Percentiles rank a stretch among this genome's conserved stretches.
Conservation (phyloP, 2,797 vertebrate species). For the Chaetophractus vellerosus region DNA sequence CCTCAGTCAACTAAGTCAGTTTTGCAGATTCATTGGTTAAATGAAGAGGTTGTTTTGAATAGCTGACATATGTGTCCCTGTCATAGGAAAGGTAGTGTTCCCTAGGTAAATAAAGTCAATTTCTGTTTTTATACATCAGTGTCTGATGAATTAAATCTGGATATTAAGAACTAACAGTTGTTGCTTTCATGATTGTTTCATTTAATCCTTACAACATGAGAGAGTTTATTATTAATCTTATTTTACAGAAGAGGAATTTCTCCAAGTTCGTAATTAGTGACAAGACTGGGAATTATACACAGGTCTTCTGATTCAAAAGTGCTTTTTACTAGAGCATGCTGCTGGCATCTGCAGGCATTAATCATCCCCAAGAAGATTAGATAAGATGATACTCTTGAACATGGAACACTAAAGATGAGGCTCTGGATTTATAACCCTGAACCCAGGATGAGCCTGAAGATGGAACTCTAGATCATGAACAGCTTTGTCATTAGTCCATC, state of each 20-base stretch:
- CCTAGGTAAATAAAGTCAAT: constrained; percentile 26
- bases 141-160: constrained; percentile 49
- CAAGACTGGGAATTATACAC: constrained; percentile 29
- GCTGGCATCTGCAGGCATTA: constrained; percentile 7
- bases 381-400: constrained; percentile 51
- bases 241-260: constrained; percentile 48
- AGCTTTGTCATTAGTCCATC: background rate
- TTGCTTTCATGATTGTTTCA: constrained; percentile 38
- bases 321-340: background rate
- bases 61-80: background rate
- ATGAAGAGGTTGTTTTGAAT: background rate
- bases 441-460: background rate
- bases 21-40: constrained; percentile 44
- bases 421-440: constrained; percentile 28
- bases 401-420: constrained; percentile 29
- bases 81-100: constrained; percentile 13
- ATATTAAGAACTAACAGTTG: constrained; percentile 11
- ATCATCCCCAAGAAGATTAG: background rate
- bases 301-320: constrained; percentile 13
- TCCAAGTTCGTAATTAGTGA: constrained; percentile 52
- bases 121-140: background rate
- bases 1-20: constrained; percentile 19
- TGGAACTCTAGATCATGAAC: constrained; percentile 4
- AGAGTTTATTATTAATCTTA: constrained; percentile 42
- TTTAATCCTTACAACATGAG: constrained; percentile 14